phyloP scores from a whole-genome alignment of 2,113 vertebrate genomes.

The Turnix velox region DNA sequence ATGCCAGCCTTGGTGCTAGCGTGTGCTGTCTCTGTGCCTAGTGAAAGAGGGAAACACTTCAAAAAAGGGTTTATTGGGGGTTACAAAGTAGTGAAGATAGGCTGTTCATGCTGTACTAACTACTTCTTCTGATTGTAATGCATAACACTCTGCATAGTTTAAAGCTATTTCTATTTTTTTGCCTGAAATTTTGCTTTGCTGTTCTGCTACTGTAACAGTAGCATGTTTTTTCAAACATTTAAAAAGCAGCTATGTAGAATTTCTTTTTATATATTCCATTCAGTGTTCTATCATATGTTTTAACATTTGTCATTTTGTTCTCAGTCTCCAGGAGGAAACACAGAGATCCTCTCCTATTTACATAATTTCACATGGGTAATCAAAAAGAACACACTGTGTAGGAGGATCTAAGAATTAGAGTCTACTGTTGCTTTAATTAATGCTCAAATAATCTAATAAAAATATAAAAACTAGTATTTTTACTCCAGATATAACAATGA shows the following conservation, averaged over 20 bases:
- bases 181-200: neutral
- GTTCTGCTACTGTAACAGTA: neutral
- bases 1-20: fast-evolving
- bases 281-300: neutral
- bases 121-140: neutral
- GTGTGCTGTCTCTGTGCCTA: fast-evolving
- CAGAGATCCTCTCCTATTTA: neutral
- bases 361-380: neutral
- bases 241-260: neutral
- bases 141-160: neutral
- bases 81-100: neutral
- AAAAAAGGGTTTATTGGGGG: neutral
- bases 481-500: neutral
- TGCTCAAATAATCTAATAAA: neutral
- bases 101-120: neutral
- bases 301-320: neutral
- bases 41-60: neutral
- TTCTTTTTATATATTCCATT: neutral
- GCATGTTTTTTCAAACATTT: neutral
- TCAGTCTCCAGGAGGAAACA: neutral
- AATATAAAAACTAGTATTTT: neutral
- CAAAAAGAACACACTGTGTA: neutral
- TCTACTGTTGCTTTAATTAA: neutral
- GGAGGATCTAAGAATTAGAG: neutral
- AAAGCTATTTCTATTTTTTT: neutral